These are phyloP conservation scores for Tipula lateralis DNA, from an alignment of 2,888 invertebrate species.

Conservation along the genomic window DNA sequence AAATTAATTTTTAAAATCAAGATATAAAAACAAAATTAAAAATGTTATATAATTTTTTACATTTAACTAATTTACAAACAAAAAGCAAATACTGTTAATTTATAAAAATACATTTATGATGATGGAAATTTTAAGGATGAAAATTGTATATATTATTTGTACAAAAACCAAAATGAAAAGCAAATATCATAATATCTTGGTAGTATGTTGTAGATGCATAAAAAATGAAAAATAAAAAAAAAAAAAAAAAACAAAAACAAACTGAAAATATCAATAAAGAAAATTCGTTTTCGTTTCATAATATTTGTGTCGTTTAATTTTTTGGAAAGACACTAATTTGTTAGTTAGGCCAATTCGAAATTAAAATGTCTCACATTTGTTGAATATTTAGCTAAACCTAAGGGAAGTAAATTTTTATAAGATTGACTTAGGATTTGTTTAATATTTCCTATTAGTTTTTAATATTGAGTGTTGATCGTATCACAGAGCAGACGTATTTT, in stretches of 20 bases:
- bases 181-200: constrained; percentile 24
- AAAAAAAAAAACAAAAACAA: not conserved
- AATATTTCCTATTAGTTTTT: too few relatives aligned
- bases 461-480: too few relatives aligned
- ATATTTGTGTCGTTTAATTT: not conserved
- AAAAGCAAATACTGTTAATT: not conserved
- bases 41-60: not conserved
- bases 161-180: constrained; percentile 15
- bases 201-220: constrained; percentile 19
- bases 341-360: too few relatives aligned
- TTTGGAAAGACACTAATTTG: not conserved
- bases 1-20: not conserved
- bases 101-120: not conserved
- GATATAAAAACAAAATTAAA: not conserved
- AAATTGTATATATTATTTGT: not conserved
- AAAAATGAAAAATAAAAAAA: not conserved
- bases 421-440: too few relatives aligned
- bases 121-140: constrained; percentile 13
- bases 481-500: too few relatives aligned
- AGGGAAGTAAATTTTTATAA: too few relatives aligned
- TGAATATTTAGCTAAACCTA: too few relatives aligned
- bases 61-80: not conserved
- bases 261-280: constrained; percentile 11
- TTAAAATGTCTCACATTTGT: too few relatives aligned
- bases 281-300: constrained; percentile 19